Base-by-base conservation (phyloP, 2,113 vertebrate genomes). In the Polypterus bichir region DNA sequence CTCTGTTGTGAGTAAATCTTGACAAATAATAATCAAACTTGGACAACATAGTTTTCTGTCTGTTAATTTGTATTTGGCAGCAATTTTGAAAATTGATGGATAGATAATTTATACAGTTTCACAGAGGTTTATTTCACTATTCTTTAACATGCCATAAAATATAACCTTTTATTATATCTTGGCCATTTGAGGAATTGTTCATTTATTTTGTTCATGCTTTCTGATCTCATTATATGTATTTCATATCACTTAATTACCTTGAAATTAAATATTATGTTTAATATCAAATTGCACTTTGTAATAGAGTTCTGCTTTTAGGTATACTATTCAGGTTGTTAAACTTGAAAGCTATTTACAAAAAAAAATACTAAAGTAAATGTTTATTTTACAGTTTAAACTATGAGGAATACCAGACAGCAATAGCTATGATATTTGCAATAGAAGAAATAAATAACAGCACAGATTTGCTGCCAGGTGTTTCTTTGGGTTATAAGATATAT, bases 341-440 rank as follows among this genome's bases (percentile, higher is more conserved):
- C 27, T 27, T 27, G 27, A 27, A 27, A 27, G 27, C 27, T 57
- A 48, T 9, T 62, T 27, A 27, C 47, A 46, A 9, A 7, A 44
- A 49, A 45, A 48, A 9, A 46, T 49, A 49, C 4, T 11, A 55
- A 55, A 55, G 6, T 55, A 27, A 27, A 8, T 7, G 2, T 47
- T 62, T 62, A 8, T n/a, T 46, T 4, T 7, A 3, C 61, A 54
- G 51, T 62, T 61, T 62, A 46, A 4, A 55, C 8, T 47, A 5
- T 8, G 47, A 10, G 5, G 80, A 82, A 61, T 73, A 84, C 58
- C 82, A 83, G 66, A 82, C 83, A 63, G 80, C 81, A 0, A 77
- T 74, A 62, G 80, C 83, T 10, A 86, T 87, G 84, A 81, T 87
- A 59, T 87, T 85, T 76, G 79, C 78, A 46, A 81, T 84, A 62